Base-by-base conservation (phyloP, 2,113 vertebrate genomes). In the Lepus americanus region DNA sequence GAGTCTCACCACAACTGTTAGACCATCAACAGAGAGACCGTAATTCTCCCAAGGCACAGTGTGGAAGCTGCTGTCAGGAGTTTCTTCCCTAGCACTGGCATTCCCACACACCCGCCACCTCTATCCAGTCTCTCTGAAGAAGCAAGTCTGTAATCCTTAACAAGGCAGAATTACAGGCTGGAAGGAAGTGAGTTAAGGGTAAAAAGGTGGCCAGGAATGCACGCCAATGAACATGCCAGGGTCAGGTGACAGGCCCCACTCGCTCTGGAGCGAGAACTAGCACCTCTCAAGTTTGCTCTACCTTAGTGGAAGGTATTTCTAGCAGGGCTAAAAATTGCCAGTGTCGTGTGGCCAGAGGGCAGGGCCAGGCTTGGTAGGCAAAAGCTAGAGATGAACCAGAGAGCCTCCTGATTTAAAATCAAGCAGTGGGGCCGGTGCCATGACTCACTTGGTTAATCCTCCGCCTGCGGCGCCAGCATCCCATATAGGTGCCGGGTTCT, bases 231-330 rank as follows among this genome's bases (percentile, higher is more conserved):
- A 95, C 63, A 64, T 36, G 94, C 79, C 88, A 93, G 86, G 76
- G 73, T 80, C 77, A 92, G 44, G 66, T 91, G 74, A 95, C 77
- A 53, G 70, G 74, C 4, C 39, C 74, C 23, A 94, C 89, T 90
- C 70, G 51, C 66, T 82, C 33, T 84, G 80, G 76, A 96, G 92
- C 87, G 94, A 93, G 19, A 69, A 76, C 70, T 70, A 82, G 92
- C 72, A 92, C 63, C 67, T 87, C 55, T 85, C 78, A 92, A 89
- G 63, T 92, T 95, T 94, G 70, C 81, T 96, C 95, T 96, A 90
- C 78, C 36, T 44, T 96, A 4, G 10, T 9, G 69, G 61, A 95
- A 20, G 67, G 77, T 87, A 2, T 92, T 95, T 94, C 94, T 61
- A 96, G 22, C 13, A 79, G 20, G 36, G 61, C 76, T 77, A 94